phyloP scores from a whole-genome alignment of 1,140 invertebrate species.

The Pachypsylla venusta region DNA sequence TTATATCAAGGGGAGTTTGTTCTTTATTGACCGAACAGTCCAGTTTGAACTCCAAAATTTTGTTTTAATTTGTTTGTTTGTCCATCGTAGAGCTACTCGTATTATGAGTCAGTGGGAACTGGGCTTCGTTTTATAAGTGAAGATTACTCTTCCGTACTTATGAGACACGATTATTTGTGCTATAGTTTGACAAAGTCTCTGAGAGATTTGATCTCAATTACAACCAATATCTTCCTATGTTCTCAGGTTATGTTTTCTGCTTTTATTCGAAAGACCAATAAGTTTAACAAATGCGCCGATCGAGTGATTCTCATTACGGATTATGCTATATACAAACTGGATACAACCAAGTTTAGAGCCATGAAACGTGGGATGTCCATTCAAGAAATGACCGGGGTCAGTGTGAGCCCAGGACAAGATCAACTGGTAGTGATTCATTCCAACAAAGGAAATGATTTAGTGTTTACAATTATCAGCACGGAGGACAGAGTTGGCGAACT shows the following conservation, averaged over 20 bases:
- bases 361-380: conserved; percentile 71
- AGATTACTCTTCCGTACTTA: no score
- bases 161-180: no score
- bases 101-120: no score
- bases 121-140: no score
- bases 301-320: conserved; percentile 80
- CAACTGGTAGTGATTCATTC: conserved; percentile 83
- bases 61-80: no score
- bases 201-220: no score
- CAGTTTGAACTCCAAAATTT: no score
- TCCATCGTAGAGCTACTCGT: no score
- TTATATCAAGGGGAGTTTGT: no score
- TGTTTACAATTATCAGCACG: conserved; percentile 53
- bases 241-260: conserved; percentile 40
- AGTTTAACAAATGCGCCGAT: conserved; percentile 76
- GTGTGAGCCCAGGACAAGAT: conserved; percentile 65
- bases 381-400: conserved; percentile 63
- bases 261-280: conserved; percentile 43
- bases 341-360: conserved; percentile 69
- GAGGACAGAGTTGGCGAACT: conserved; percentile 74
- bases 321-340: conserved; percentile 74
- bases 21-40: no score
- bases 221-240: no score
- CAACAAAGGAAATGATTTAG: conserved; percentile 74
- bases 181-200: no score